Conservation (phyloP, 2,888 invertebrate species). For the Drosophila prostipennis region DNA sequence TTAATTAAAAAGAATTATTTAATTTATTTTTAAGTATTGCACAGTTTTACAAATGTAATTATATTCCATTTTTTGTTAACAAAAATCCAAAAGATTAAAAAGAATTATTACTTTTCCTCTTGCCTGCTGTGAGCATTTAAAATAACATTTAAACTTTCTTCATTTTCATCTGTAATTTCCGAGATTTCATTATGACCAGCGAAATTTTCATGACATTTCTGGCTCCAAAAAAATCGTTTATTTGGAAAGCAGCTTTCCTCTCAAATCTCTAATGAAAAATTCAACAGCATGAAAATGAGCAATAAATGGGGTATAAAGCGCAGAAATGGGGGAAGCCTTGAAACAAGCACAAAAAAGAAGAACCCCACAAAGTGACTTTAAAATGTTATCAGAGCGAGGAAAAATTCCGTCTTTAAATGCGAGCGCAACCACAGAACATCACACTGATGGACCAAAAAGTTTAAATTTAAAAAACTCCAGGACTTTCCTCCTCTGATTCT, state of each 20-base stretch:
- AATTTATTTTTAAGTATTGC: no score
- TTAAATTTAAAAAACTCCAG: constrained; percentile 71
- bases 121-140: not conserved
- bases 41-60: no score
- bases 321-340: constrained; percentile 18
- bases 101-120: no score
- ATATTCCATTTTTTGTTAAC: no score
- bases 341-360: not conserved
- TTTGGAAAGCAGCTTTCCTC: constrained; percentile 23
- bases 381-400: constrained; percentile 15
- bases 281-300: constrained; percentile 64
- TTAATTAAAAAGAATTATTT: not conserved
- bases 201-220: constrained; percentile 61
- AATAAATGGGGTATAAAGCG: constrained; percentile 33
- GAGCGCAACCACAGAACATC: constrained; percentile 70
- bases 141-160: constrained; percentile 4
- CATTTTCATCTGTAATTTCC: constrained; percentile 21
- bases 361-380: constrained; percentile 37
- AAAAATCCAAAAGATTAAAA: no score
- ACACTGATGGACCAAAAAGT: constrained; percentile 76
- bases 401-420: constrained; percentile 58
- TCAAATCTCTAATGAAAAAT: constrained; percentile 76
- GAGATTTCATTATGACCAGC: constrained; percentile 56
- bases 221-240: constrained; percentile 55
- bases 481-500: not conserved